Conservation (phyloP, 2,888 invertebrate genomes). For the Drosophila picticornis region DNA sequence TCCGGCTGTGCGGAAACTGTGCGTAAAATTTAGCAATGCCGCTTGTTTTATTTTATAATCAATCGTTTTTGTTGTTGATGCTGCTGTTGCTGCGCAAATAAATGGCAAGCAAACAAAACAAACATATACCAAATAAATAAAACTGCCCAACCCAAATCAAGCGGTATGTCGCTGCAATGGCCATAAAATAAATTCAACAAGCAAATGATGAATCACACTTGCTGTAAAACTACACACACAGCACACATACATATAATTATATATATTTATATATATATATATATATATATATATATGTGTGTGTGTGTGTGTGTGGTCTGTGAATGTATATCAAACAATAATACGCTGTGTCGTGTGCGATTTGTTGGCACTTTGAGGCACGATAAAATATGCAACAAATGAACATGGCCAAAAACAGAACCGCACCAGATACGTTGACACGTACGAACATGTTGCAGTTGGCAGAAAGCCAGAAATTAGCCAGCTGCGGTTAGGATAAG, state of each 20-base stretch:
- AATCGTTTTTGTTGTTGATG: conserved; percentile 37
- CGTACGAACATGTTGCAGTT: conserved; percentile 36
- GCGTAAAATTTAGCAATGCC: conserved; percentile 56
- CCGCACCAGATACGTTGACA: conserved; percentile 27
- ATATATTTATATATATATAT: not conserved
- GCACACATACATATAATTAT: not conserved
- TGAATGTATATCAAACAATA: conserved; percentile 7
- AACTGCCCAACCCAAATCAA: conserved; percentile 22
- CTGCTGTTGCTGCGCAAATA: conserved; percentile 32
- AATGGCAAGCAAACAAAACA: conserved; percentile 37
- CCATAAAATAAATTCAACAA: conserved; percentile 47
- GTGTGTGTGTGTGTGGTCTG: not conserved
- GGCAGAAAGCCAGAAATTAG: conserved; percentile 70
- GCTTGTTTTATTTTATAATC: conserved; percentile 56
- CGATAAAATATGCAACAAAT: conserved; percentile 69
- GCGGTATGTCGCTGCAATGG: conserved; percentile 46
- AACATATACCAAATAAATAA: conserved; percentile 37
- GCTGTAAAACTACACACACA: conserved; percentile 17
- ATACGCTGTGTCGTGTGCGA: conserved; percentile 49
- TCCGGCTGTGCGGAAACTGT: conserved; percentile 45
- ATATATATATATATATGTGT: not conserved
- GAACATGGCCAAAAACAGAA: conserved; percentile 54
- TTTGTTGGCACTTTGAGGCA: conserved; percentile 56
- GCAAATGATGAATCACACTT: conserved; percentile 46
- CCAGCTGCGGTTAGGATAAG: conserved; percentile 51